A percentile compares a stretch with the other conserved stretches of the same genome.
Evolutionary conservation across 1,140 invertebrate genomes (phyloP).

Genomic region (Panulirus ornatus): DNA sequence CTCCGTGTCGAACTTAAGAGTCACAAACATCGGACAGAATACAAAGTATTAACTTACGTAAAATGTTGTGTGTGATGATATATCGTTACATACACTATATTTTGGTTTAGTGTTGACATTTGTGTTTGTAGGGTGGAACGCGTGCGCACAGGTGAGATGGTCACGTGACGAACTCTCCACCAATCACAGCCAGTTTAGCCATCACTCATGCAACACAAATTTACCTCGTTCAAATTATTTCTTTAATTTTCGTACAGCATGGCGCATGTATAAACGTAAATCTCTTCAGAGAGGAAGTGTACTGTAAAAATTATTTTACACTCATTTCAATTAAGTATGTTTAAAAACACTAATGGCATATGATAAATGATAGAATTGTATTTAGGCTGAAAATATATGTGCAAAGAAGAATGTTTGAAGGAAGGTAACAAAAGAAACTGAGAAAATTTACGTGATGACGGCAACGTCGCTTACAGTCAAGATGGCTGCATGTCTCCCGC

Average conservation of each 20-base stretch:
- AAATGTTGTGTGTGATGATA: background rate
- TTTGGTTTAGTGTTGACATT: constrained; percentile 43
- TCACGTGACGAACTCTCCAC: constrained; percentile 42
- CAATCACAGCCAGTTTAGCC: background rate
- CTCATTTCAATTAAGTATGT: background rate
- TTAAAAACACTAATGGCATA: background rate
- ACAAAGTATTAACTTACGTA: background rate
- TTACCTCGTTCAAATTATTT: constrained; percentile 11
- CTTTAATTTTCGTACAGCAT: background rate
- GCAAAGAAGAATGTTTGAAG: background rate
- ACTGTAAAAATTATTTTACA: background rate
- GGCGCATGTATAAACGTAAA: background rate
- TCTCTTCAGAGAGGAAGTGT: background rate
- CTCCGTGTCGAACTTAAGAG: background rate
- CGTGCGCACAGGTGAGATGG: constrained; percentile 68
- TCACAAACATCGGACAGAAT: background rate
- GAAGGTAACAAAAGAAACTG: background rate
- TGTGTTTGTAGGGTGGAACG: constrained; percentile 49
- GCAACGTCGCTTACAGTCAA: constrained; percentile 65
- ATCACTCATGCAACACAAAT: background rate
- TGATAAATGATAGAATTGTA: background rate
- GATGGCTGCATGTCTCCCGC: constrained; percentile 69
- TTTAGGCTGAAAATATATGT: background rate
- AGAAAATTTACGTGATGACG: constrained; percentile 41
- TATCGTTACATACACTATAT: background rate